These are phyloP conservation scores for Strigops habroptila DNA, from an alignment of 2,113 vertebrate genomes.

Conservation along the genomic window DNA sequence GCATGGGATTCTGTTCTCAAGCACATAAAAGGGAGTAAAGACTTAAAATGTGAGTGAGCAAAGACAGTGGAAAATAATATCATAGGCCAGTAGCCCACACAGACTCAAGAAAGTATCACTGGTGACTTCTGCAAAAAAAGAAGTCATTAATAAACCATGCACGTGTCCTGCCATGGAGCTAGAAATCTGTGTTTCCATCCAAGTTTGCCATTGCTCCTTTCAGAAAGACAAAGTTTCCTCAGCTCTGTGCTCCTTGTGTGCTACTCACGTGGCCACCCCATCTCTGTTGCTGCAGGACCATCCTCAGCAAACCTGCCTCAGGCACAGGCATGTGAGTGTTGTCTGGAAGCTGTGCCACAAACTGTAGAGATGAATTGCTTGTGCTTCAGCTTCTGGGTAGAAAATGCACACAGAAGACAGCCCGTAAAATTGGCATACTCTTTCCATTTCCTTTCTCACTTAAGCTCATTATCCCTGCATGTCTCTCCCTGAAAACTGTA, in stretches of 20 bases:
- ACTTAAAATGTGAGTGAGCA: background rate
- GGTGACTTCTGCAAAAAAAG: background rate
- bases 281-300: background rate
- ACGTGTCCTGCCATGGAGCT: background rate
- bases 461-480: background rate
- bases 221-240: background rate
- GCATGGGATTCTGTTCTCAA: background rate
- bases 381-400: background rate
- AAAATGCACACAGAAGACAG: background rate
- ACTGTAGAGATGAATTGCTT: background rate
- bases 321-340: fast-evolving
- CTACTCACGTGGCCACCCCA: fast-evolving
- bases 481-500: background rate
- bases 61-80: constrained; percentile 36
- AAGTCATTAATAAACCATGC: background rate
- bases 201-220: background rate
- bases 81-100: background rate
- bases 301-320: background rate
- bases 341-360: background rate
- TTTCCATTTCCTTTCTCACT: background rate
- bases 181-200: background rate
- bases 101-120: background rate
- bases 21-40: background rate
- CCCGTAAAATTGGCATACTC: fast-evolving
- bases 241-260: background rate